Evolutionary conservation across 2,797 vertebrate species (phyloP), one percentile per base, ranked within the genome.

Genomic region (Enteromius fasciolatus): DNA sequence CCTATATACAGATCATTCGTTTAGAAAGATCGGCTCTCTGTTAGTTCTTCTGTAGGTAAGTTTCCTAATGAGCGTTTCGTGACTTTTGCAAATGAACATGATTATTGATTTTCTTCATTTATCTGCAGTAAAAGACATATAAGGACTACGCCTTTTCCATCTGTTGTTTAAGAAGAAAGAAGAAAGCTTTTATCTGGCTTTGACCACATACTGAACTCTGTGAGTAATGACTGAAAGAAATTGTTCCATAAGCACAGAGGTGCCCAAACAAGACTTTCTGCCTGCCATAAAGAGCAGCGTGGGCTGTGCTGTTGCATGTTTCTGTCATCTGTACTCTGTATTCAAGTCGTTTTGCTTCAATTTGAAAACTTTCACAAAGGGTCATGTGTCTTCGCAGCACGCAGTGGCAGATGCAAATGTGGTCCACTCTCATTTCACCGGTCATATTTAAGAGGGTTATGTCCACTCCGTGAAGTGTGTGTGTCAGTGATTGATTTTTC

Each of bases 211-310:
- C 87, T 93, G 92, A 93, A 92, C 91, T 88, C 90, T 89, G 87
- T 90, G 89, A 78, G 86, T 90, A 91, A 92, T 92, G 91, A 90
- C 90, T 90, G 89, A 90, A 86, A 93, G 87, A 92, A 90, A 91
- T 90, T 89, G 91, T 89, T 90, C 87, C 91, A 90, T 90, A 91
- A 88, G 84, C 64, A 85, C 75, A 89, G 90, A 92, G 90, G 90
- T 92, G 92, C 87, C 91, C 87, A 85, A 86, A 88, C 92, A 91
- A 90, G 91, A 90, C 92, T 88, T 88, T 87, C 90, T 88, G 89
- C 89, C 88, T 90, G 86, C 87, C 85, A 87, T 88, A 85, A 87
- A 89, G 86, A 88, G 85, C 83, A 78, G 66, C 54, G n/a, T 61
- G 63, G 84, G 74, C 41, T 70, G 72, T 76, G 69, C 76, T 63